Conservation (phyloP, 2,113 vertebrate genomes). For the Turnix velox region DNA sequence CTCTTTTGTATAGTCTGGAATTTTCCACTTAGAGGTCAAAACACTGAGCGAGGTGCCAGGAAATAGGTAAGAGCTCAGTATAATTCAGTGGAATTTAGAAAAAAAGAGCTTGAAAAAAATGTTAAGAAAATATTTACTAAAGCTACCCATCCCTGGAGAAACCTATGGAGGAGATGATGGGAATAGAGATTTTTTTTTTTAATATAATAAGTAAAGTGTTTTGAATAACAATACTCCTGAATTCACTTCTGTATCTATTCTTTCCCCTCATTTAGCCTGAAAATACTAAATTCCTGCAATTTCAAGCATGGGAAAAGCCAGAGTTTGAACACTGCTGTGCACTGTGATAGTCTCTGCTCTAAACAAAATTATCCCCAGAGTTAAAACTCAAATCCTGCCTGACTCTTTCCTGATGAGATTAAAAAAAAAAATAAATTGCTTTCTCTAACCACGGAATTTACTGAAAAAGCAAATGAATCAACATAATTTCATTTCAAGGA, state of each 20-base stretch:
- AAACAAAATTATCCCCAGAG: neutral
- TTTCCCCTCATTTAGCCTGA: neutral
- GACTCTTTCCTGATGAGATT: neutral
- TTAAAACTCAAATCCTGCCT: neutral
- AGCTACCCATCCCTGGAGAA: neutral
- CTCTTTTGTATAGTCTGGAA: neutral
- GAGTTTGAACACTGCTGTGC: neutral
- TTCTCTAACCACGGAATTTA: neutral
- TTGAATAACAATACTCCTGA: neutral
- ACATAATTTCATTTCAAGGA: neutral
- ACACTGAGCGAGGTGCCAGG: neutral
- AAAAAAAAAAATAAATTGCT: no score
- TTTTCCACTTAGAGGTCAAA: conserved; percentile 5
- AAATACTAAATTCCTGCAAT: neutral
- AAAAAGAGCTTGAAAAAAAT: neutral
- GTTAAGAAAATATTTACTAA: neutral
- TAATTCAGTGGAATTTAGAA: neutral
- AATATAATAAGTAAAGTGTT: neutral
- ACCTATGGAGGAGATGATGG: neutral
- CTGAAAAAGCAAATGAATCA: neutral
- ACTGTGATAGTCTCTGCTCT: neutral
- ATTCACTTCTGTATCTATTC: rapidly evolving
- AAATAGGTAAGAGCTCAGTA: neutral
- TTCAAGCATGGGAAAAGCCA: neutral
- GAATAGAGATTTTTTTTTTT: neutral